A percentile compares a stretch with the other conserved stretches of the same genome.
These are phyloP conservation scores for Tolypeutes matacus DNA, from an alignment of 2,797 vertebrate species.

Conservation along the genomic window DNA sequence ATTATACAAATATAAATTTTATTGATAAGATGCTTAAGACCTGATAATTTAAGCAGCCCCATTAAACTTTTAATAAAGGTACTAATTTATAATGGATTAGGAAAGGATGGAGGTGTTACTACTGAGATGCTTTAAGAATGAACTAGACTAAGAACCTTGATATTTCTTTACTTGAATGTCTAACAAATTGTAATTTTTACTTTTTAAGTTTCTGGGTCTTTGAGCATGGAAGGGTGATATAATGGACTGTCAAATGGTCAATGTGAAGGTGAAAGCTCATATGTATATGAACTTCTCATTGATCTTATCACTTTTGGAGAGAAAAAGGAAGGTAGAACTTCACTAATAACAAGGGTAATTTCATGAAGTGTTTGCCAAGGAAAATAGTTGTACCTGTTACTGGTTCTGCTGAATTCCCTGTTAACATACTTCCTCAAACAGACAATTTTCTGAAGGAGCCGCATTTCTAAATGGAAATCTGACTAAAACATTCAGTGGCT, in stretches of 20 bases:
- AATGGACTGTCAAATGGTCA: neutral
- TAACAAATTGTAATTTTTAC: neutral
- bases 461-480: neutral
- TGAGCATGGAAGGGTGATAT: neutral
- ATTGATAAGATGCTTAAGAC: conserved; percentile 8
- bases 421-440: conserved; percentile 1
- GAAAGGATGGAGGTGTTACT: conserved; percentile 46
- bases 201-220: neutral
- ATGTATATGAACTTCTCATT: neutral
- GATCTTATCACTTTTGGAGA: neutral
- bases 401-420: neutral
- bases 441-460: conserved; percentile 54
- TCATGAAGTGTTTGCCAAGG: conserved; percentile 63
- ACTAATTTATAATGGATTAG: conserved; percentile 80
- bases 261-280: neutral
- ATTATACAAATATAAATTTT: neutral
- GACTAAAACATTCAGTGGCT: neutral
- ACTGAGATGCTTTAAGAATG: conserved; percentile 47
- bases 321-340: conserved; percentile 54
- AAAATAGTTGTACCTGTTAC: neutral
- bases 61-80: conserved; percentile 77
- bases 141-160: neutral
- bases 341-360: neutral
- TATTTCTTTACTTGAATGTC: neutral
- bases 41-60: conserved; percentile 46